These are phyloP conservation scores for Aythya baeri DNA, from an alignment of 2,113 vertebrate genomes.

Conservation along the genomic window DNA sequence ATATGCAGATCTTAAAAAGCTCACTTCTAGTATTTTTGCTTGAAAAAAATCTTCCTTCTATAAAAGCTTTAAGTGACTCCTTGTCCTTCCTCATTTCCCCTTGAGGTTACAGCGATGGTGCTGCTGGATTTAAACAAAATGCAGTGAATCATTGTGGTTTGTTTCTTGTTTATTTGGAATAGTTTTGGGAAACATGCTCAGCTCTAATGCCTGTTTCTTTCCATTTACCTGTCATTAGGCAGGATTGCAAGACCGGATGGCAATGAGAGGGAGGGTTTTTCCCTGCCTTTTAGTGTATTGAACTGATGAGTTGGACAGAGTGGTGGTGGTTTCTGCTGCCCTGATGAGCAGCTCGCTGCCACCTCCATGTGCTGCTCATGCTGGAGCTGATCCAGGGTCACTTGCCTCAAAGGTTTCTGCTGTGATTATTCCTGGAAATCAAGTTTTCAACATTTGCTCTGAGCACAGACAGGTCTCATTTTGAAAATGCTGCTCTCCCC, in stretches of 20 bases:
- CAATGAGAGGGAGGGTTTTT: not conserved
- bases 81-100: not conserved
- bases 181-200: not conserved
- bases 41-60: not conserved
- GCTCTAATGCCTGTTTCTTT: not conserved
- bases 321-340: not conserved
- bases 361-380: fast-evolving
- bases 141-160: not conserved
- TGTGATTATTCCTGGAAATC: not conserved
- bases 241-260: not conserved
- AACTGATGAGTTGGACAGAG: not conserved
- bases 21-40: not conserved
- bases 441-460: not conserved
- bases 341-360: not conserved
- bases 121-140: not conserved
- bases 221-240: fast-evolving
- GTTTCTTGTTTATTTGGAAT: not conserved
- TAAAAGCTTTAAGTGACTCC: not conserved
- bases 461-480: fast-evolving
- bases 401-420: not conserved
- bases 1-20: not conserved
- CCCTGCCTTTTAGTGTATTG: not conserved
- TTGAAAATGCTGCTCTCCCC: not conserved
- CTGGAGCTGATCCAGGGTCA: not conserved
- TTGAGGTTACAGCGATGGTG: not conserved